Evolutionary conservation across 2,113 vertebrate species (phyloP), one percentile per base, ranked within the genome.

Genomic region (Laticauda colubrina): DNA sequence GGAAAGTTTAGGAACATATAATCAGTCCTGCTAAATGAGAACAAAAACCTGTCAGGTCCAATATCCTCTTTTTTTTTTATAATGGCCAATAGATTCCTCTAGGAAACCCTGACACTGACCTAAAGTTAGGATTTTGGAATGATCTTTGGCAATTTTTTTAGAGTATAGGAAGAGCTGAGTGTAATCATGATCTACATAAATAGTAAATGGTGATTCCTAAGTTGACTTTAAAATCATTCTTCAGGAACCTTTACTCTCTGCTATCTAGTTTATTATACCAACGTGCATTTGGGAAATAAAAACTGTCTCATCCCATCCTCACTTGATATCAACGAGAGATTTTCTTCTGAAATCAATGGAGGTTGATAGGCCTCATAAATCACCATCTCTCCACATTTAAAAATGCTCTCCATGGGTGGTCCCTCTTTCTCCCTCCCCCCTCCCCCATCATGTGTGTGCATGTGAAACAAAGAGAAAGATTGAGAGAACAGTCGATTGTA

Each of bases 301-400:
- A 57, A 85, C 95, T 91, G 95, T 85, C 57, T 91, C 93, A 94
- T 95, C 51, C 89, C 94, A 45, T 92, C 55, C 20, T 59, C 39
- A n/a, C 29, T 85, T 56, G 54, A 85, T 59, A 43, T 20, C 69
- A 56, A 85, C 24, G 64, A 75, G 55, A 92, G 43, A 57, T 89
- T 89, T 96, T 94, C 93, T 94, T 87, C 18, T 93, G 93, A 94
- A 96, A 95, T 95, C 96, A 96, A 94, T 94, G 94, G 96, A 94
- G 90, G 92, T 57, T 95, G 95, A 96, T 92, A 92, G 89, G 90
- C 81, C 92, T 92, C 95, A 95, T 96, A 96, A 96, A 96, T 96
- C 94, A 94, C 85, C 87, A 95, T 91, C 87, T 86, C 94, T 93
- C 91, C 23, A 51, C 43, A 3, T 11, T 56, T 59, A 57, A 94